Evolutionary conservation across 2,888 invertebrate genomes (phyloP), one percentile per base, ranked within the genome.

Genomic region (Griposia aprilina): DNA sequence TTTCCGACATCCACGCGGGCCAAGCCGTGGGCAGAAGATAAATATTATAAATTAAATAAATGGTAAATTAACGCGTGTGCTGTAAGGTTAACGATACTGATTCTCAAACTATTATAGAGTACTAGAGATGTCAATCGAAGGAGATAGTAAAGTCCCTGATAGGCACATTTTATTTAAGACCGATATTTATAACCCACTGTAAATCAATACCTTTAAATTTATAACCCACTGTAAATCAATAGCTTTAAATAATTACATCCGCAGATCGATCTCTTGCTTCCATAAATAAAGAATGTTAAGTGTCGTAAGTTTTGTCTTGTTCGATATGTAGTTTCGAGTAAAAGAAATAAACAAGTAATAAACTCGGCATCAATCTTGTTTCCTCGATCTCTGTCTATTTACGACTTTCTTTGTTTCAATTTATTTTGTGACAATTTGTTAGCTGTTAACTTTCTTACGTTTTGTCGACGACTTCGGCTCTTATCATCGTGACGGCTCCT

Each of bases 361-460:
- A 84, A 84, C 55, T 59, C 65, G 26, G 62, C 80, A 74, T 80
- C 60, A 80, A 80, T 84, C 80, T 82, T 69, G 66, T 71, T 84
- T 74, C 67, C 80, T 74, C 67, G 70, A 74, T 81, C 67, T 77
- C 48, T 74, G 60, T 76, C 76, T 80, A 77, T 87, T 85, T 84
- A 84, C 87, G 81, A 81, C 80, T 85, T 82, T 84, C 83, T 84
- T 83, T 84, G 87, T 89, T 87, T 80, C 80, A 85, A 88, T 88
- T 87, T 87, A 89, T 87, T 89, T 87, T 86, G 90, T 89, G 86
- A 86, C 91, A 91, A 89, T 92, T 91, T 90, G 88, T 89, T 87
- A 87, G 84, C 88, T 79, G 88, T 90, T 88, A 87, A 84, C 85
- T 76, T 88, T 88, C 81, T 87, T 84, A 87, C 81, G 85, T 81